Evolutionary conservation across 2,797 vertebrate species (phyloP).

Genomic region (Streptopelia turtur): DNA sequence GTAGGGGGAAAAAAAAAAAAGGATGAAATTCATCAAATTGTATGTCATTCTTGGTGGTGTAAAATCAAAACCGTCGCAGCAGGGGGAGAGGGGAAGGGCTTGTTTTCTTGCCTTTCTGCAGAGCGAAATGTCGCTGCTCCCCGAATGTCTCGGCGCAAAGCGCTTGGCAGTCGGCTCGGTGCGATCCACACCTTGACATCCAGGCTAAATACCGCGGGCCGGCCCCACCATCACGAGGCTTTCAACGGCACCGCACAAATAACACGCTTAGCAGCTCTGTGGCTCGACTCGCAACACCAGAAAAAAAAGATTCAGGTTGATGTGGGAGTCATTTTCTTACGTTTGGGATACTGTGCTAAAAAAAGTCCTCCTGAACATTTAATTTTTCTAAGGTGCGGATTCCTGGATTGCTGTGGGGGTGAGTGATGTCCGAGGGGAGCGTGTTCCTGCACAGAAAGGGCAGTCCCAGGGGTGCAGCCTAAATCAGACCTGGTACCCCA

Average conservation of each 20-base stretch:
- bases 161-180: slow-evolving; percentile 13
- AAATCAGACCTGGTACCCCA: not conserved
- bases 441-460: not conserved
- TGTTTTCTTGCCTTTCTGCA: slow-evolving; percentile 57
- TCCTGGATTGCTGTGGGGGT: not conserved
- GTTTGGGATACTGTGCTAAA: not conserved
- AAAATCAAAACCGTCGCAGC: slow-evolving; percentile 64
- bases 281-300: not conserved
- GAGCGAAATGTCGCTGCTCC: slow-evolving; percentile 37
- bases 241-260: slow-evolving; percentile 16
- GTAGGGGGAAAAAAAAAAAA: slow-evolving; percentile 74
- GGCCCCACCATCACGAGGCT: slow-evolving; percentile 5
- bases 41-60: slow-evolving; percentile 77
- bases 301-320: not conserved
- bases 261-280: slow-evolving; percentile 17
- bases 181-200: slow-evolving; percentile 60
- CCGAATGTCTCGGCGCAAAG: slow-evolving; percentile 1
- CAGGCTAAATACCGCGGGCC: slow-evolving; percentile 21
- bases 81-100: slow-evolving; percentile 37
- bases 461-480: not conserved
- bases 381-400: not conserved
- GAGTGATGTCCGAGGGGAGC: not conserved
- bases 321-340: not conserved
- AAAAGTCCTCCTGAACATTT: not conserved
- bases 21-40: slow-evolving; percentile 79